phyloP scores from a whole-genome alignment of 2,888 invertebrate species.

The Hedya salicella region DNA sequence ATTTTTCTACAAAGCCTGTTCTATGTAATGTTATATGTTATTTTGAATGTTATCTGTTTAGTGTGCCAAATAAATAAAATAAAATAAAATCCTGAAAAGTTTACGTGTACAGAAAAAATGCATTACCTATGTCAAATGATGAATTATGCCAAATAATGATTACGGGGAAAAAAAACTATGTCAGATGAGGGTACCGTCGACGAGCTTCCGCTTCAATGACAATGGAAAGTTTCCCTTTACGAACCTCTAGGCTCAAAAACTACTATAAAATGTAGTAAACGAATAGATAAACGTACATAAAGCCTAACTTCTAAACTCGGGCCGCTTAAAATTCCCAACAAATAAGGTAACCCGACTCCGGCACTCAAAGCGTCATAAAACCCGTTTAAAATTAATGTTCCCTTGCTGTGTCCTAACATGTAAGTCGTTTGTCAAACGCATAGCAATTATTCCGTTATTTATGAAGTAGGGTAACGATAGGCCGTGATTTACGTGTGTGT shows the following conservation, averaged over 20 bases:
- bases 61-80: too few relatives aligned
- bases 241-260: background rate
- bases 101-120: too few relatives aligned
- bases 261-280: background rate
- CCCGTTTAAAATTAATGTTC: slow-evolving; percentile 41
- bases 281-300: background rate
- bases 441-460: slow-evolving; percentile 43
- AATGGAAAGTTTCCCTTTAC: too few relatives aligned
- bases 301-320: background rate
- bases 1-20: too few relatives aligned
- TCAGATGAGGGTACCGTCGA: too few relatives aligned
- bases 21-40: too few relatives aligned
- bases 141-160: too few relatives aligned
- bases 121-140: too few relatives aligned
- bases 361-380: slow-evolving; percentile 34
- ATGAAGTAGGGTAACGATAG: slow-evolving; percentile 43
- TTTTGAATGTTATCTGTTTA: too few relatives aligned
- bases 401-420: slow-evolving; percentile 36
- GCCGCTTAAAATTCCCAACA: slow-evolving; percentile 6
- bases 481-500: slow-evolving; percentile 33
- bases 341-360: slow-evolving; percentile 25
- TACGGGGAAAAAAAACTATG: too few relatives aligned
- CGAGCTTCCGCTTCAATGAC: too few relatives aligned
- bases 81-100: too few relatives aligned
- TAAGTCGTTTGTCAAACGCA: slow-evolving; percentile 45